Evolutionary conservation across 2,113 vertebrate species (phyloP), one percentile per base, ranked within the genome.

Genomic region (Canis aureus): DNA sequence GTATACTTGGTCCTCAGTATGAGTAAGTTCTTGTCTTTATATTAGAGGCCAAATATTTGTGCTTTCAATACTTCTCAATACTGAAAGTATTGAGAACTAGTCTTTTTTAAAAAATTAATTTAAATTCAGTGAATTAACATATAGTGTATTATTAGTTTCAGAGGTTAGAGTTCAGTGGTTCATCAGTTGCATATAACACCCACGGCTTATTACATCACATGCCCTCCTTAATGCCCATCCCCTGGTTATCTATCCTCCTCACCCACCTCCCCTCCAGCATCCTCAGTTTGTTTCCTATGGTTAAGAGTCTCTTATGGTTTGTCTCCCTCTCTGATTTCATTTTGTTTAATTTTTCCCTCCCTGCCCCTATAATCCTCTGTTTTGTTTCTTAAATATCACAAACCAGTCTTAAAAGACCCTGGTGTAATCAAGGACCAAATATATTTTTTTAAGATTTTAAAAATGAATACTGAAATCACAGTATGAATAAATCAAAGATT

Each of bases 401-500:
- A 95, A 62, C 29, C 95, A 74, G 32, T 85, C 43, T 95, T 91
- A n/a, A 80, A 71, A 92, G 55, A 20, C 38, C 79, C 43, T 79
- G 60, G 6, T 32, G 79, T 95, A 91, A 95, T 96, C 60, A 87
- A 95, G 29, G 29, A 82, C 51, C 55, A 91, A 25, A 78, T 89
- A 12, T 87, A 90, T 92, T 74, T 53, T 74, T 49, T 51, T 76
- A 51, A 81, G 82, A 51, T 57, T 89, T 53, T 79, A 79, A 78
- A 79, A 51, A n/a, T 82, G 55, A 94, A 92, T 67, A 85, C 43
- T 86, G 66, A 98, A 91, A 92, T 91, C 20, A 86, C 81, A 20
- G 3, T 84, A 55, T 81, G 22, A 82, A 5, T 94, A 84, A 91
- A 89, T 89, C 27, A 89, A 80, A 67, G 17, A 67, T 85, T 82